phyloP scores from a whole-genome alignment of 2,888 invertebrate species.

The Oxycera nigricornis region DNA sequence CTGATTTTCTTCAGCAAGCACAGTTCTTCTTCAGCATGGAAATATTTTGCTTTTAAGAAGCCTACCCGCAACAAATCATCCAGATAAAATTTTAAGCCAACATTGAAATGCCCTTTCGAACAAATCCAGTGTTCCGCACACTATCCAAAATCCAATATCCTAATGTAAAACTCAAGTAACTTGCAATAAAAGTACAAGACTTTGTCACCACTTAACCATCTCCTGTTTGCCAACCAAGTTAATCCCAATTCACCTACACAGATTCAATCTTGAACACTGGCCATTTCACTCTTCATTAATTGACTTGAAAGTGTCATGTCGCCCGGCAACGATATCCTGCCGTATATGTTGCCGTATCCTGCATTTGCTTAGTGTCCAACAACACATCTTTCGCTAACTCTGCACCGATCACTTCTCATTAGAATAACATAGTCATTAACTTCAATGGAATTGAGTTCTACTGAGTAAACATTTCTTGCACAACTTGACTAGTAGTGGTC shows the following conservation, averaged over 20 bases:
- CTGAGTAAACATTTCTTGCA: neutral
- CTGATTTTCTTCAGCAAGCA: too few relatives aligned
- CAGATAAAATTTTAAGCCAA: too few relatives aligned
- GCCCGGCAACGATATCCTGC: neutral
- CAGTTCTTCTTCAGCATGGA: too few relatives aligned
- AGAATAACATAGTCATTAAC: constrained; percentile 15
- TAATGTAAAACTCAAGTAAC: too few relatives aligned
- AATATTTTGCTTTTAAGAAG: too few relatives aligned
- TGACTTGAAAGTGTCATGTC: neutral
- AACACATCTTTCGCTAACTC: neutral
- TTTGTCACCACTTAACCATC: neutral
- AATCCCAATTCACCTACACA: neutral
- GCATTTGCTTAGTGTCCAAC: too few relatives aligned
- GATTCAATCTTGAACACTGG: neutral
- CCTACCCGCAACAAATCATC: too few relatives aligned
- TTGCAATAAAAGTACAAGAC: neutral
- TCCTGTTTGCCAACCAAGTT: neutral
- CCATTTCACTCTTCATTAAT: constrained; percentile 1
- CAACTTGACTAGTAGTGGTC: neutral
- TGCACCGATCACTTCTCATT: constrained; percentile 13
- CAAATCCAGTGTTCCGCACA: too few relatives aligned
- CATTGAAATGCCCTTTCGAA: too few relatives aligned
- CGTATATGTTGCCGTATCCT: neutral
- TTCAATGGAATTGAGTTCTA: neutral
- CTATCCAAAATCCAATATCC: too few relatives aligned